Conservation (phyloP, 2,888 invertebrate species). For the Phorcus lineatus region DNA sequence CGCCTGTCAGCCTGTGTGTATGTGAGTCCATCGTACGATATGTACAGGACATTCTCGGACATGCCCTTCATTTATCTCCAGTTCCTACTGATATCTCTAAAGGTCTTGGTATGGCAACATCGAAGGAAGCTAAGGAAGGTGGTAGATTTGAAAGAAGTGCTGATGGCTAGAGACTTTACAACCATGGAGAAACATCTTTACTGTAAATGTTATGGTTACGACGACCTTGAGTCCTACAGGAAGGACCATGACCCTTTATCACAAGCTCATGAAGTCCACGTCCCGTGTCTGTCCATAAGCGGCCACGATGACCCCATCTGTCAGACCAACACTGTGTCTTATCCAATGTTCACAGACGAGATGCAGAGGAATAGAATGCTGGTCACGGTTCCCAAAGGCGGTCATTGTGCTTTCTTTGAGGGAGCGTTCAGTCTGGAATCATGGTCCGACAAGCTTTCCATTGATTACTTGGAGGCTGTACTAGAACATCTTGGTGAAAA, state of each 20-base stretch:
- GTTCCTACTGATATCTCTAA: conserved; percentile 48
- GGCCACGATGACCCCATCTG: conserved; percentile 69
- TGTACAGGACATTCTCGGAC: background rate
- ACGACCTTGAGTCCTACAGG: conserved; percentile 63
- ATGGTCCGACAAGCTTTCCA: too few relatives aligned
- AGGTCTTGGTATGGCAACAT: conserved; percentile 54
- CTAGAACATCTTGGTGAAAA: too few relatives aligned
- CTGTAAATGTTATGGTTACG: conserved; percentile 46
- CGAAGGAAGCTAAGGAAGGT: conserved; percentile 49
- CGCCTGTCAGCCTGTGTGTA: conserved; percentile 63
- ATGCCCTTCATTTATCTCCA: too few relatives aligned
- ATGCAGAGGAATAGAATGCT: conserved; percentile 68
- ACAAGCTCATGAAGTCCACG: conserved; percentile 67
- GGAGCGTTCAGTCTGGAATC: conserved; percentile 21
- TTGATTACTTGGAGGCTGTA: too few relatives aligned
- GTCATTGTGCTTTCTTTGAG: conserved; percentile 70
- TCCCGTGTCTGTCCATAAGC: conserved; percentile 66
- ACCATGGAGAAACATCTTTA: conserved; percentile 58
- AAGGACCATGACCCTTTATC: conserved; percentile 67
- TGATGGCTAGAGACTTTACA: conserved; percentile 47
- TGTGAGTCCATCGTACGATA: conserved; percentile 59
- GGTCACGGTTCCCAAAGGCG: conserved; percentile 61
- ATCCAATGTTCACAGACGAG: conserved; percentile 56
- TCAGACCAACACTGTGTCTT: conserved; percentile 55
- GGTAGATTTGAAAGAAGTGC: conserved; percentile 50